Conservation (phyloP, 23 tunicate genomes). For the Botrylloides violaceus region DNA sequence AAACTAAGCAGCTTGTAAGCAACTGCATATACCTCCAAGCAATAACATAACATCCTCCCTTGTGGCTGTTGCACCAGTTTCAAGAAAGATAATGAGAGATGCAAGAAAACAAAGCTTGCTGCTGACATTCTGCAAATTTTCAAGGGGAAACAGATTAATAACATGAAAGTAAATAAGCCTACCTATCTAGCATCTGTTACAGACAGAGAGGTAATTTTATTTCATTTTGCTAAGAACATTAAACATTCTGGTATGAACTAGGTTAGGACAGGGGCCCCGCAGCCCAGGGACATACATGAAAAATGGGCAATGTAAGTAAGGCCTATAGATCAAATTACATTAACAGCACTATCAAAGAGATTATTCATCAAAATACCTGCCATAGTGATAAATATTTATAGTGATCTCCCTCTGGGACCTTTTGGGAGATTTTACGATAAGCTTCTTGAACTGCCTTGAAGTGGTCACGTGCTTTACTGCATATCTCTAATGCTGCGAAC, state of each 20-base stretch:
- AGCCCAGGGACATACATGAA: no score
- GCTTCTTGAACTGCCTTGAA: constrained; percentile 1
- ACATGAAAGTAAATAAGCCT: no score
- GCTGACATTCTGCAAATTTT: constrained; percentile 29
- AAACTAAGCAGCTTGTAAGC: no score
- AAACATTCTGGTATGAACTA: no score
- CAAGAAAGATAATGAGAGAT: constrained; percentile 29
- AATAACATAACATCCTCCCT: constrained; percentile 20
- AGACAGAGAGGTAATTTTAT: no score
- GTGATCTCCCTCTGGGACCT: constrained; percentile 19
- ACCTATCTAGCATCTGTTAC: no score
- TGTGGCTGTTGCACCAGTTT: constrained; percentile 17
- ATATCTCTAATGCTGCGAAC: background rate
- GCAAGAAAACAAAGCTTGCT: constrained; percentile 30
- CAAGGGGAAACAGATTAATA: no score
- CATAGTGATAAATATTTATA: constrained; percentile 16
- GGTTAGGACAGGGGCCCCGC: no score
- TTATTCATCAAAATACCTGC: constrained; percentile 16
- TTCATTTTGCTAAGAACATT: no score
- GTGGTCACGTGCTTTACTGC: background rate
- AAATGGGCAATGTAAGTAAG: no score
- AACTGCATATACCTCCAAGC: constrained; percentile 22
- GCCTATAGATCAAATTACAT: background rate
- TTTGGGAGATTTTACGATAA: constrained; percentile 4
- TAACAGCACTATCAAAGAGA: background rate